These are phyloP conservation scores for Clostera curtula DNA, from an alignment of 2,888 invertebrate genomes.

Conservation along the genomic window DNA sequence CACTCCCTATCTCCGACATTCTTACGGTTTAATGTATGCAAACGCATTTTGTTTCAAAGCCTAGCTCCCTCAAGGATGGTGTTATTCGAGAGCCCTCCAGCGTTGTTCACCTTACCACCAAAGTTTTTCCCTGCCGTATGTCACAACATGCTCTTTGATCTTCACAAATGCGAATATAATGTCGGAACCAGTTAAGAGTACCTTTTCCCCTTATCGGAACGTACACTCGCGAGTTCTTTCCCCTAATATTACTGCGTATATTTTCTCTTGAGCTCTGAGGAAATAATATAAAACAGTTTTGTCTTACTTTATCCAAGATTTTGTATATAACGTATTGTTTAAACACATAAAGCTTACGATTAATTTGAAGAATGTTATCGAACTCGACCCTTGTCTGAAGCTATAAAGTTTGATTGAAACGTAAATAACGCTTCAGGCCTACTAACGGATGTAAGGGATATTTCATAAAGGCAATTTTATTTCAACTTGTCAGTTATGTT, in stretches of 20 bases:
- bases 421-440: constrained; percentile 24
- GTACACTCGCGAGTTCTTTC: constrained; percentile 41
- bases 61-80: constrained; percentile 64
- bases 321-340: constrained; percentile 48
- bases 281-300: constrained; percentile 51
- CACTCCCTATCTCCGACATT: constrained; percentile 70
- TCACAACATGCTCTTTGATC: constrained; percentile 72
- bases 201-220: constrained; percentile 49
- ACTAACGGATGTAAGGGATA: constrained; percentile 24
- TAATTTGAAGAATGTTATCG: constrained; percentile 37
- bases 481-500: constrained; percentile 41
- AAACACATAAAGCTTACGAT: constrained; percentile 42
- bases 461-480: constrained; percentile 43
- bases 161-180: constrained; percentile 71
- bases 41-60: constrained; percentile 76
- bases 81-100: constrained; percentile 61
- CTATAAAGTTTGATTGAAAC: constrained; percentile 26
- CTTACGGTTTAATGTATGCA: constrained; percentile 75
- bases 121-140: constrained; percentile 57
- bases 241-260: constrained; percentile 38
- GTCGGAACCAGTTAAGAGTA: constrained; percentile 62
- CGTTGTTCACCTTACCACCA: constrained; percentile 48
- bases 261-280: constrained; percentile 27
- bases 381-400: constrained; percentile 27
- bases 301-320: constrained; percentile 43